A percentile compares a stretch with the other conserved stretches of the same genome.
Evolutionary conservation across 2,797 vertebrate genomes (phyloP).

Genomic region (Yasuhikotakia modesta): DNA sequence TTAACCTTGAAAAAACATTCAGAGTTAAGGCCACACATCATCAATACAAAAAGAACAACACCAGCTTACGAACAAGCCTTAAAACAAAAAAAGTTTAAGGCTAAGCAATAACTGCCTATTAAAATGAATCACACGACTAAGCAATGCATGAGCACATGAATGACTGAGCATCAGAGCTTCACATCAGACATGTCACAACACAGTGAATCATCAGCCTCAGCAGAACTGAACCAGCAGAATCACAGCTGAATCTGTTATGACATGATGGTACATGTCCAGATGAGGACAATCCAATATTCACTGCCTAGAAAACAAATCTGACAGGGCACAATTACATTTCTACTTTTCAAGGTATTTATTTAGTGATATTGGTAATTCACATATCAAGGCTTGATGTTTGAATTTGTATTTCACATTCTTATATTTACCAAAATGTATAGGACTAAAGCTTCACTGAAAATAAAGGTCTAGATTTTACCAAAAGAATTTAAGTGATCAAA

Average conservation of each 20-base stretch:
- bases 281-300: constrained; percentile 31
- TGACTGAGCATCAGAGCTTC: constrained; percentile 46
- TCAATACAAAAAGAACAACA: constrained; percentile 33
- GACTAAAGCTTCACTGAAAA: neutral
- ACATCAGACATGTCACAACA: constrained; percentile 51
- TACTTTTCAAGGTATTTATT: neutral
- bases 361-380: neutral
- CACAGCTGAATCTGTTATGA: constrained; percentile 49
- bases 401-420: too few species aligned
- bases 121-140: constrained; percentile 28
- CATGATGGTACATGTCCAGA: constrained; percentile 31
- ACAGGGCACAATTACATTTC: neutral
- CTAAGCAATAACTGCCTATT: constrained; percentile 31
- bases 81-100: constrained; percentile 17
- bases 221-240: constrained; percentile 27
- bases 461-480: neutral
- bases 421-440: too few species aligned
- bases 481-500: neutral
- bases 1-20: neutral
- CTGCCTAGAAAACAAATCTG: constrained; percentile 6
- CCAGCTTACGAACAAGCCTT: constrained; percentile 16
- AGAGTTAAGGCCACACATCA: constrained; percentile 45
- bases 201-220: constrained; percentile 40
- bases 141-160: constrained; percentile 40
- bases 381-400: neutral